These are phyloP conservation scores for Hucho hucho DNA, from an alignment of 2,113 vertebrate genomes.

Conservation along the genomic window DNA sequence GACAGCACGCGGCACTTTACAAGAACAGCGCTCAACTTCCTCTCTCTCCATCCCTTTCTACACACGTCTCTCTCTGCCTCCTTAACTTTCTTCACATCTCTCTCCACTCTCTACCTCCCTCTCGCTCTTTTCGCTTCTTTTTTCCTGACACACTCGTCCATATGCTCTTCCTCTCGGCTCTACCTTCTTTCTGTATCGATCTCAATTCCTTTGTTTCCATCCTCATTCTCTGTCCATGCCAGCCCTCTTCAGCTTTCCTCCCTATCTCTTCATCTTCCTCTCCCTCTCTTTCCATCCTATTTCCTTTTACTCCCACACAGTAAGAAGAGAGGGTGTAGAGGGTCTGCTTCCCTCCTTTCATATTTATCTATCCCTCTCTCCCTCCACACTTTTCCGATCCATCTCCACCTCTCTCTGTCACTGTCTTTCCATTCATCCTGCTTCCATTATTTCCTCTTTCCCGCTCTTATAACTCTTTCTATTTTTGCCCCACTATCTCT, in stretches of 20 bases:
- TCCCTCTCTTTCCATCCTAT: conserved; percentile 16
- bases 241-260: too few species aligned
- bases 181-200: too few species aligned
- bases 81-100: conserved; percentile 26
- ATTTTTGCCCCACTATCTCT: too few species aligned
- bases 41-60: conserved; percentile 14
- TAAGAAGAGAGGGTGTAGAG: too few species aligned
- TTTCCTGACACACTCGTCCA: conserved; percentile 24
- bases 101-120: conserved; percentile 6
- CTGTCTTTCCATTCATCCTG: not conserved
- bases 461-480: too few species aligned
- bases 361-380: not conserved
- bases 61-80: conserved; percentile 57
- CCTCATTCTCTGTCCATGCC: too few species aligned
- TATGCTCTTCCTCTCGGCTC: conserved; percentile 1
- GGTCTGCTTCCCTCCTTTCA: too few species aligned
- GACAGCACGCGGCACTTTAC: conserved; percentile 73
- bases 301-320: conserved; percentile 21
- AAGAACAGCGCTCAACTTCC: conserved; percentile 69
- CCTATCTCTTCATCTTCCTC: conserved; percentile 37
- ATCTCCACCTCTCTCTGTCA: not conserved
- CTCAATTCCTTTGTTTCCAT: too few species aligned
- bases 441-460: too few species aligned
- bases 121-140: conserved; percentile 26
- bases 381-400: conserved; percentile 23